Conservation (phyloP, 2,888 invertebrate genomes). For the Tethea ocularis region DNA sequence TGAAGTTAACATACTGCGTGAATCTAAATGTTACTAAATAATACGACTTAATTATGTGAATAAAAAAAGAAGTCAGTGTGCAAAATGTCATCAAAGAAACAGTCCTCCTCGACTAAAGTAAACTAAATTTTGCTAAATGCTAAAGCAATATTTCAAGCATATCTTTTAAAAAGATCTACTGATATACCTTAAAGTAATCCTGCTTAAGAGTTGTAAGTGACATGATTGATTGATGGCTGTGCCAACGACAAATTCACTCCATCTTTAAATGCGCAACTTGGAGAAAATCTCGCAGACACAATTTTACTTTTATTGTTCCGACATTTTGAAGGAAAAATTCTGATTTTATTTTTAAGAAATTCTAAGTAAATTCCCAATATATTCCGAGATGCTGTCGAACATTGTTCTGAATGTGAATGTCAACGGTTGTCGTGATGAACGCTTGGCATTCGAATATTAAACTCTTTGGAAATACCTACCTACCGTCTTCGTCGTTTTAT, state of each 20-base stretch:
- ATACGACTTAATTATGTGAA: neutral
- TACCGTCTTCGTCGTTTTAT: conserved; percentile 6
- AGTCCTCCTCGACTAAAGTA: conserved; percentile 23
- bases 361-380: conserved; percentile 6
- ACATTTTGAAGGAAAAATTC: conserved; percentile 5
- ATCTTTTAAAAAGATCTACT: conserved; percentile 64
- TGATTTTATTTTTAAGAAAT: conserved; percentile 3
- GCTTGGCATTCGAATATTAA: conserved; percentile 11
- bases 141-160: conserved; percentile 68
- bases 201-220: conserved; percentile 70
- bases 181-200: conserved; percentile 73
- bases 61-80: conserved; percentile 42
- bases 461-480: conserved; percentile 8
- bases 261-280: conserved; percentile 47
- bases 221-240: conserved; percentile 73
- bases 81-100: conserved; percentile 34
- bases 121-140: conserved; percentile 37
- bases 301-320: conserved; percentile 35
- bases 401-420: conserved; percentile 11
- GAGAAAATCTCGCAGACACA: conserved; percentile 32
- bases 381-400: conserved; percentile 2
- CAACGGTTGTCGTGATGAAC: conserved; percentile 10
- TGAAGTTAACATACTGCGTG: neutral
- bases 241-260: conserved; percentile 70
- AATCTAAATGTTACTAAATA: neutral